These are phyloP conservation scores for Nymphicus hollandicus DNA, from an alignment of 2,113 vertebrate genomes.

Conservation along the genomic window DNA sequence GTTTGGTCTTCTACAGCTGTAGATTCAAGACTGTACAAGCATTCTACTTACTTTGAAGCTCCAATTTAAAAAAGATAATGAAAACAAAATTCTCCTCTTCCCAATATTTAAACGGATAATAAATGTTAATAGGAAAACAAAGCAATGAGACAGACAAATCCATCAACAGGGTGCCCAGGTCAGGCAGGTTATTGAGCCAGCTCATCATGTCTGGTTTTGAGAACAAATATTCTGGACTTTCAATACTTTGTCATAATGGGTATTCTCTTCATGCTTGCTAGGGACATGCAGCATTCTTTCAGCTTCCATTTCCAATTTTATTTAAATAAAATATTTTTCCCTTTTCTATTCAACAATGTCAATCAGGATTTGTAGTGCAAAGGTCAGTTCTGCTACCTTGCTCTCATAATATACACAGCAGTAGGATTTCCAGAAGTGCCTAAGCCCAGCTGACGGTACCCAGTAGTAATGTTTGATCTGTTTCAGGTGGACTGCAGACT, in stretches of 20 bases:
- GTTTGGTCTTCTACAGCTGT: neutral
- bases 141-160: neutral
- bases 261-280: neutral
- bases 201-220: neutral
- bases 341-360: neutral
- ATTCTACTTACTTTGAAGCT: neutral
- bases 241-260: neutral
- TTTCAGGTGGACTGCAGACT: conserved; percentile 5
- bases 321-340: neutral
- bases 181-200: neutral
- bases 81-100: neutral
- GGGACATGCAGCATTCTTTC: neutral
- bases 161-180: neutral
- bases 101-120: neutral
- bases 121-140: conserved; percentile 6
- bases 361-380: neutral
- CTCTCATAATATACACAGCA: neutral
- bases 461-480: neutral
- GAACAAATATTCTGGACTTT: conserved; percentile 11
- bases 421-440: neutral
- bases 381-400: neutral
- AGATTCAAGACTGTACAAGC: neutral
- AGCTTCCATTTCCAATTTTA: conserved; percentile 28
- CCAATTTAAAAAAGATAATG: neutral
- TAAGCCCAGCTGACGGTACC: neutral